Evolutionary conservation across 2,797 vertebrate species (phyloP).

Genomic region (Poecile montanus): DNA sequence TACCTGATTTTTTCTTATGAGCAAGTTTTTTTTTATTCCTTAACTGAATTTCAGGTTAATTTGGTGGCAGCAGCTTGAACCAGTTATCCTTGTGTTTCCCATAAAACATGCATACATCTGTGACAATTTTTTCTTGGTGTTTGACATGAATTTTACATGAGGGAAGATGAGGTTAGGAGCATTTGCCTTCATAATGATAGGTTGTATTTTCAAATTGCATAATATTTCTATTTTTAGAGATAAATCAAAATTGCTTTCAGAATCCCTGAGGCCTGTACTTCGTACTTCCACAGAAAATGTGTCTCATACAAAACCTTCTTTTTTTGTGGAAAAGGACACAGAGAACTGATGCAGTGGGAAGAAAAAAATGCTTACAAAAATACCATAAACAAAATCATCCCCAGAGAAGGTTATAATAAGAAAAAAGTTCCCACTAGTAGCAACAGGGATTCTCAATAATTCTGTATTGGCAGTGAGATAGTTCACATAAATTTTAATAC

Average conservation of each 20-base stretch:
- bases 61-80: conserved; percentile 4
- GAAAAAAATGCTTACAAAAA: background rate
- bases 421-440: background rate
- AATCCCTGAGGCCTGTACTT: background rate
- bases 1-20: background rate
- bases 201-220: conserved; percentile 12
- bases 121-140: background rate
- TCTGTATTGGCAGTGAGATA: background rate
- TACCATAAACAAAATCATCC: background rate
- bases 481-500: background rate
- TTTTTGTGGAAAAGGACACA: background rate
- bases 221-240: conserved; percentile 27
- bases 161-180: conserved; percentile 5
- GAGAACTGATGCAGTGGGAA: background rate
- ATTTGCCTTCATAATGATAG: conserved; percentile 46
- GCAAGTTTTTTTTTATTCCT: background rate
- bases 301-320: background rate
- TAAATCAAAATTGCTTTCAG: conserved; percentile 37
- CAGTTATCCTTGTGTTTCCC: background rate
- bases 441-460: background rate
- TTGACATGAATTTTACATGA: background rate
- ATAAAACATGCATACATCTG: background rate
- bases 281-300: background rate
- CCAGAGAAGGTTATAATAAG: background rate
- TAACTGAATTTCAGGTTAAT: background rate